phyloP scores from a whole-genome alignment of 2,888 invertebrate genomes.

The Stramonita haemastoma region DNA sequence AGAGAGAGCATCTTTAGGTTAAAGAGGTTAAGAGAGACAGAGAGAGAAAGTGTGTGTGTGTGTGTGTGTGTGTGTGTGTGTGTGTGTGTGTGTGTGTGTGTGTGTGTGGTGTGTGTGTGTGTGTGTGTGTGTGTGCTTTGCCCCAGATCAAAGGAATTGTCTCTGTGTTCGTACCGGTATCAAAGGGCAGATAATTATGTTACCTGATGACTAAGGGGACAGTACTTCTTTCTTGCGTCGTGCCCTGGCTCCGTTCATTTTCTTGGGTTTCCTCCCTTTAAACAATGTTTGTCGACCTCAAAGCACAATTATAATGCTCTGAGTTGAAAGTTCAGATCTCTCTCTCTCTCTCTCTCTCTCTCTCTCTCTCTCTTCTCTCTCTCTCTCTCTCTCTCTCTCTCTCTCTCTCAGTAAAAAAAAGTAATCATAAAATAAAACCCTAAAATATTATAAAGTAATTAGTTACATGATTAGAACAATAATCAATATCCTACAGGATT shows the following conservation, averaged over 20 bases:
- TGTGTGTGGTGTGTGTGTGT: constrained; percentile 5
- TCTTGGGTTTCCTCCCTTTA: not conserved
- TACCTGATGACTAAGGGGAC: not conserved
- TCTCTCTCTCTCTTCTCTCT: not conserved
- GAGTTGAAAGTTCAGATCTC: no score
- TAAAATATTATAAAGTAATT: no score
- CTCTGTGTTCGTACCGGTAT: no score
- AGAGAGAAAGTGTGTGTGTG: not conserved
- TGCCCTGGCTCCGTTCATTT: not conserved
- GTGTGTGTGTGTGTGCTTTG: not conserved
- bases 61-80: constrained; percentile 24
- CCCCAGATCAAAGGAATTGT: no score
- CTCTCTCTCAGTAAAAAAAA: no score
- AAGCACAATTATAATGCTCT: no score
- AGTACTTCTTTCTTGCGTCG: not conserved
- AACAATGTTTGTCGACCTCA: not conserved
- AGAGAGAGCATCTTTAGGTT: not conserved
- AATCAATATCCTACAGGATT: no score
- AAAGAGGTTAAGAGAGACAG: not conserved
- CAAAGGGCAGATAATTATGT: no score
- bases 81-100: constrained; percentile 8
- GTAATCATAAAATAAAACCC: no score
- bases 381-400: constrained; percentile 3
- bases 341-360: constrained; percentile 7
- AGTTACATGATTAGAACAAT: no score